A percentile compares a stretch with the other conserved stretches of the same genome.
phyloP scores from a whole-genome alignment of 1,140 invertebrate species.

The Drosophila carrolli region DNA sequence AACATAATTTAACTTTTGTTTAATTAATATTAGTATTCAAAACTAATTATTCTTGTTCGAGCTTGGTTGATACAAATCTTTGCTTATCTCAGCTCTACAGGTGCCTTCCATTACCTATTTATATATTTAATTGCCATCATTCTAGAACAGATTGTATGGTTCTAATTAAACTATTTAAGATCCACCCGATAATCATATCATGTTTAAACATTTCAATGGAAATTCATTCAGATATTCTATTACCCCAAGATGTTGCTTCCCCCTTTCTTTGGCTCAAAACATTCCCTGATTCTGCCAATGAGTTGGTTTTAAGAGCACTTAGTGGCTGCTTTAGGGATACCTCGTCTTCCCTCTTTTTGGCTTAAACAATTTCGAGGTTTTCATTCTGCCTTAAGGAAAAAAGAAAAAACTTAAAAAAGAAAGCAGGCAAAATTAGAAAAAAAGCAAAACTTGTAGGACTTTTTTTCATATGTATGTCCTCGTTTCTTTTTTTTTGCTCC shows the following conservation, averaged over 20 bases:
- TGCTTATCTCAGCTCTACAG: too few species aligned
- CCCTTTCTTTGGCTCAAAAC: slow-evolving; percentile 5
- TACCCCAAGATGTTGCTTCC: neutral
- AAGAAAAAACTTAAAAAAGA: slow-evolving; percentile 16
- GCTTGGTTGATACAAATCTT: too few species aligned
- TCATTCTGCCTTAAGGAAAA: neutral
- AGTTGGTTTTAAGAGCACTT: slow-evolving; percentile 36
- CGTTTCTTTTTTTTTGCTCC: slow-evolving; percentile 10
- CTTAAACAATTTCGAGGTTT: slow-evolving; percentile 28
- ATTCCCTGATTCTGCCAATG: slow-evolving; percentile 31
- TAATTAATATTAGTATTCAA: too few species aligned
- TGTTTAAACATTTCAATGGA: neutral
- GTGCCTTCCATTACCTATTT: too few species aligned
- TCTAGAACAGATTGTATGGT: too few species aligned
- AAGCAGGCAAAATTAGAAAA: slow-evolving; percentile 56
- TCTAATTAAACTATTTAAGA: too few species aligned
- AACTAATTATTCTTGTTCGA: too few species aligned
- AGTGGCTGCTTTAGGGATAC: slow-evolving; percentile 44
- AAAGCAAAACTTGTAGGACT: slow-evolving; percentile 64
- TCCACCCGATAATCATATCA: neutral
- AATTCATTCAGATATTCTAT: neutral
- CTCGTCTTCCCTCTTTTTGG: slow-evolving; percentile 17
- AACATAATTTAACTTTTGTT: too few species aligned
- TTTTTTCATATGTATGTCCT: slow-evolving; percentile 43
- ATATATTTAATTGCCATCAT: neutral